Conservation (phyloP, 2,113 vertebrate genomes). For the Ictidomys tridecemlineatus region DNA sequence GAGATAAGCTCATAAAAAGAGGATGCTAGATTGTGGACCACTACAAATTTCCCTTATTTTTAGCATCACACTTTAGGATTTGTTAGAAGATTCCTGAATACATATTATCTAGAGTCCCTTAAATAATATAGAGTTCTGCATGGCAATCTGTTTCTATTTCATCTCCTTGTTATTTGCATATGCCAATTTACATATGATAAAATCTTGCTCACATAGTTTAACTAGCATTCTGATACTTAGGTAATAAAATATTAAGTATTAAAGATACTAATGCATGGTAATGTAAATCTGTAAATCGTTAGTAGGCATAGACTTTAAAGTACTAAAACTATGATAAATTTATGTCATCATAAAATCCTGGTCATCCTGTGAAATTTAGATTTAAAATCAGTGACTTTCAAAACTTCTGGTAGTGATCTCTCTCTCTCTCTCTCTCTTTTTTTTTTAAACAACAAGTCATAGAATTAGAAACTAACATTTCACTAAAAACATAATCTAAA, state of each 20-base stretch:
- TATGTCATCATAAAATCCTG: not conserved
- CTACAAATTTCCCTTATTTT: not conserved
- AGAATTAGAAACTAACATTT: not conserved
- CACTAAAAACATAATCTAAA: not conserved
- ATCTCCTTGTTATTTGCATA: not conserved
- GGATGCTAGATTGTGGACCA: not conserved
- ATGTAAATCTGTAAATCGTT: not conserved
- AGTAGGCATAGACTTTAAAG: not conserved
- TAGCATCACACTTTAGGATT: not conserved
- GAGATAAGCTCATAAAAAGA: not conserved
- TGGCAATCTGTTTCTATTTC: not conserved
- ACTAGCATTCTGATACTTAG: not conserved
- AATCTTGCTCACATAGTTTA: not conserved
- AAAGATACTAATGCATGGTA: not conserved
- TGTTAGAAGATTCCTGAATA: not conserved
- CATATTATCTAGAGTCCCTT: not conserved
- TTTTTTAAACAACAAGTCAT: not conserved
- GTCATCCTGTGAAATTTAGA: not conserved
- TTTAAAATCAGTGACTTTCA: not conserved
- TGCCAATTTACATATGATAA: not conserved
- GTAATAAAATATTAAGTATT: slow-evolving; percentile 34
- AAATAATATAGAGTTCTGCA: not conserved
- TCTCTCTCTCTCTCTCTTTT: not conserved
- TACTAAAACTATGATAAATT: not conserved
- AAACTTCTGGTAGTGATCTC: not conserved